These are phyloP conservation scores for Loris lydekkerianus DNA, from an alignment of 2,797 vertebrate genomes.

Conservation along the genomic window DNA sequence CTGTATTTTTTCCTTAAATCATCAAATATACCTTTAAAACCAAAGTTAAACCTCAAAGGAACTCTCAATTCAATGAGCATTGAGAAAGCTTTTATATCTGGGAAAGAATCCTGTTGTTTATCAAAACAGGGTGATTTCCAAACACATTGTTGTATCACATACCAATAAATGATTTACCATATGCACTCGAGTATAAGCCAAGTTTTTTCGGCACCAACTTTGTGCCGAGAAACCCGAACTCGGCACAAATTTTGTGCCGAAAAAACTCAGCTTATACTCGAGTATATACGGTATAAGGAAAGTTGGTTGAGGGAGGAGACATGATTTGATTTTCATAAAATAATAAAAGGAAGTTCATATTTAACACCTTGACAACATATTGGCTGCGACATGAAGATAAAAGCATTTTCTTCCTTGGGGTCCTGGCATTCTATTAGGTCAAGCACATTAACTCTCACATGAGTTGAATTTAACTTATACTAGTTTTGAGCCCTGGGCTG, in stretches of 20 bases:
- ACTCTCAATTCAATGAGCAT: neutral
- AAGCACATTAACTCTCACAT: too few relatives aligned
- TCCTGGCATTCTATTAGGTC: too few relatives aligned
- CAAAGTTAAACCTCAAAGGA: constrained; percentile 36
- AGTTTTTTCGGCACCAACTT: too few relatives aligned
- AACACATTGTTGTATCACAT: neutral
- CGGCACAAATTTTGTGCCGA: too few relatives aligned
- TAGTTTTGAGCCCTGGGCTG: too few relatives aligned
- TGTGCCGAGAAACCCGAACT: too few relatives aligned
- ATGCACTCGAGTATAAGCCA: too few relatives aligned
- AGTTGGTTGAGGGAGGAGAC: neutral
- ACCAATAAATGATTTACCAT: constrained; percentile 40
- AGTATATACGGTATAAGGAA: constrained; percentile 13
- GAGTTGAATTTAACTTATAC: too few relatives aligned
- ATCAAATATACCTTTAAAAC: constrained; percentile 13
- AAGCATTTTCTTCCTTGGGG: too few relatives aligned
- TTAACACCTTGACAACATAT: neutral
- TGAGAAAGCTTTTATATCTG: neutral
- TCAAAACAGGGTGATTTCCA: constrained; percentile 16
- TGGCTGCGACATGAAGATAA: too few relatives aligned
- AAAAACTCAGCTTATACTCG: too few relatives aligned
- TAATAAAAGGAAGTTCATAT: constrained; percentile 59
- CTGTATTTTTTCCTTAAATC: neutral
- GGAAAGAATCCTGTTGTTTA: neutral
- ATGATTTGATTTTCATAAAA: constrained; percentile 74